A percentile compares a stretch with the other conserved stretches of the same genome.
phyloP scores from a whole-genome alignment of 2,888 invertebrate genomes.

The Nymphalis urticae region DNA sequence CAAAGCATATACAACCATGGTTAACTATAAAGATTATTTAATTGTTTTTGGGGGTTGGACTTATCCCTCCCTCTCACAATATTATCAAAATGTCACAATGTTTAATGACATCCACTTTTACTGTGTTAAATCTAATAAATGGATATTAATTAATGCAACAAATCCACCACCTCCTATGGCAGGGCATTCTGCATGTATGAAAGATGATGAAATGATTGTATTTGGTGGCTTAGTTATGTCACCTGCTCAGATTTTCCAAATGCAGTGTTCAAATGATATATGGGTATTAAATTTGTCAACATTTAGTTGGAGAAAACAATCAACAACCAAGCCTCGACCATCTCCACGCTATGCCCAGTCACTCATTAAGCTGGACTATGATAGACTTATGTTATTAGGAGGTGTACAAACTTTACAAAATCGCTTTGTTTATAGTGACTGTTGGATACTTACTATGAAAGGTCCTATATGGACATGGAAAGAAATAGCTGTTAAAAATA shows the following conservation, averaged over 20 bases:
- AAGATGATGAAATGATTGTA: conserved; percentile 90
- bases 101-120: conserved; percentile 96
- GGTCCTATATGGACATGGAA: conserved; percentile 88
- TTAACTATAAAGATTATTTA: conserved; percentile 91
- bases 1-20: conserved; percentile 96
- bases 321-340: conserved; percentile 86
- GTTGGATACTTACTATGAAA: conserved; percentile 93
- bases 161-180: conserved; percentile 92
- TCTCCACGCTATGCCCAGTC: conserved; percentile 95
- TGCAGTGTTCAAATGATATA: conserved; percentile 88
- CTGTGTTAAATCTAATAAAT: conserved; percentile 89
- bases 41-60: conserved; percentile 98
- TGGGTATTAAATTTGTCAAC: conserved; percentile 92
- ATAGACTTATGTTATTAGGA: conserved; percentile 90
- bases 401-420: conserved; percentile 94
- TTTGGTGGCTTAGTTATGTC: conserved; percentile 87
- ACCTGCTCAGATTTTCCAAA: conserved; percentile 71
- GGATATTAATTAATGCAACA: conserved; percentile 85
- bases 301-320: conserved; percentile 89
- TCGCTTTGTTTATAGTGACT: conserved; percentile 89
- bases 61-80: conserved; percentile 92
- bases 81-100: conserved; percentile 91
- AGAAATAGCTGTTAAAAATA: conserved; percentile 87
- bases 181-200: conserved; percentile 95
- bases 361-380: conserved; percentile 90